phyloP scores from a whole-genome alignment of 2,888 invertebrate species.

The Endotricha flammealis region DNA sequence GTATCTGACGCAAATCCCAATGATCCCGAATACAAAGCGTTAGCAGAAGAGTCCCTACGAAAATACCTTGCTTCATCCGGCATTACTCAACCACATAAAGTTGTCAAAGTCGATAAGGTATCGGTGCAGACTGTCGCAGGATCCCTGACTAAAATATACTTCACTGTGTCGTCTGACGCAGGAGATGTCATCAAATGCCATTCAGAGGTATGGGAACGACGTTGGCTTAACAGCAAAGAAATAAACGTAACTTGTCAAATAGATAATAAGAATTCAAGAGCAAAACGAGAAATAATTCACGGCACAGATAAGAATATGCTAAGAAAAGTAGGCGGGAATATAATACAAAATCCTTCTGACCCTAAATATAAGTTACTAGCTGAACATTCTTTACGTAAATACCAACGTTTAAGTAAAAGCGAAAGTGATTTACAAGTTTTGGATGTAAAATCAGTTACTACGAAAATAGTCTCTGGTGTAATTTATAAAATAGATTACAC shows the following conservation, averaged over 20 bases:
- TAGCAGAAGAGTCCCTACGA: conserved; percentile 29
- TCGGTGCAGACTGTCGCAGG: conserved; percentile 27
- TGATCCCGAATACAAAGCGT: conserved; percentile 22
- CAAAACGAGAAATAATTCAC: conserved; percentile 12
- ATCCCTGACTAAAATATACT: conserved; percentile 20
- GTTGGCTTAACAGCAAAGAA: conserved; percentile 23
- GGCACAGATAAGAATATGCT: conserved; percentile 9
- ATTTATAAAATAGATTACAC: conserved; percentile 40
- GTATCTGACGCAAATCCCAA: conserved; percentile 20
- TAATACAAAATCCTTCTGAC: conserved; percentile 20
- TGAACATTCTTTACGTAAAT: conserved; percentile 25
- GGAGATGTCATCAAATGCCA: conserved; percentile 30
- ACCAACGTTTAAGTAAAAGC: conserved; percentile 21
- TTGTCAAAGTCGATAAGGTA: conserved; percentile 22
- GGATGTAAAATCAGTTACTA: conserved; percentile 34
- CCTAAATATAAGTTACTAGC: conserved; percentile 24
- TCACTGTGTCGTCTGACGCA: conserved; percentile 9
- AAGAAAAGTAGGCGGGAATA: conserved; percentile 20
- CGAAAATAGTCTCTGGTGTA: conserved; percentile 38
- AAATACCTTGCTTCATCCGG: conserved; percentile 23
- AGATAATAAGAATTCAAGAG: conserved; percentile 13
- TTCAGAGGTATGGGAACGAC: conserved; percentile 24
- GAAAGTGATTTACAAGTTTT: conserved; percentile 28
- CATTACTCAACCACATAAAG: conserved; percentile 8
- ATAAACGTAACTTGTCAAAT: conserved; percentile 27